These are phyloP conservation scores for Pimpla rufipes DNA, from an alignment of 2,888 invertebrate genomes.

Conservation along the genomic window DNA sequence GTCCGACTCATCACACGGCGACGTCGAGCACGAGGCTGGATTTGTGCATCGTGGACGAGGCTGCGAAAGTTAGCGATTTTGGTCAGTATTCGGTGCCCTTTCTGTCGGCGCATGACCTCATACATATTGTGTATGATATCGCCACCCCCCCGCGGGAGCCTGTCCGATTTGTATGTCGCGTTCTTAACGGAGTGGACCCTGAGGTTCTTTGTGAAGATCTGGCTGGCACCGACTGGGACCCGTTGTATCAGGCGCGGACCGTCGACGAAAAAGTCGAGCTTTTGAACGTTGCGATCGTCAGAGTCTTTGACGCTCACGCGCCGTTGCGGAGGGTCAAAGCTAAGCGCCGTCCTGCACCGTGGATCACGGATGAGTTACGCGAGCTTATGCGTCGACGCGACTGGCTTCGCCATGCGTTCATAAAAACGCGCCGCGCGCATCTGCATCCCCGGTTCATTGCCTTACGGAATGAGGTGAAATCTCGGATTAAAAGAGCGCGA, in stretches of 20 bases:
- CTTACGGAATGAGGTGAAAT: background rate
- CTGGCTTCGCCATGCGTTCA: background rate
- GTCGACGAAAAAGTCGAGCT: background rate
- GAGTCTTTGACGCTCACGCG: background rate
- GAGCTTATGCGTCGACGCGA: constrained; percentile 1
- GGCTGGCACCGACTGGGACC: background rate
- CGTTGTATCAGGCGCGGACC: background rate
- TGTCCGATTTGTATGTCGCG: background rate
- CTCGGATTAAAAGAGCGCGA: too few species aligned
- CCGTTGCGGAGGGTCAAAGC: background rate
- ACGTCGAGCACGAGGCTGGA: constrained; percentile 1
- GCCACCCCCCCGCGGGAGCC: too few species aligned
- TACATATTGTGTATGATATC: background rate
- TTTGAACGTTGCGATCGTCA: background rate
- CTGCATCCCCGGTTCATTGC: background rate
- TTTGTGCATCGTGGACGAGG: background rate
- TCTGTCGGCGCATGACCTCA: background rate
- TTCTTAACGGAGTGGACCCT: background rate
- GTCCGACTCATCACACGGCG: background rate
- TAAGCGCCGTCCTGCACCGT: background rate
- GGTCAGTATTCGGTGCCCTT: constrained; percentile 1
- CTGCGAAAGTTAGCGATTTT: background rate
- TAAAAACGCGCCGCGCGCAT: too few species aligned
- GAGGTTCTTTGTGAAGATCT: background rate
- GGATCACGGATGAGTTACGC: background rate